phyloP scores from a whole-genome alignment of 2,888 invertebrate genomes.

The Eudemis profundana region DNA sequence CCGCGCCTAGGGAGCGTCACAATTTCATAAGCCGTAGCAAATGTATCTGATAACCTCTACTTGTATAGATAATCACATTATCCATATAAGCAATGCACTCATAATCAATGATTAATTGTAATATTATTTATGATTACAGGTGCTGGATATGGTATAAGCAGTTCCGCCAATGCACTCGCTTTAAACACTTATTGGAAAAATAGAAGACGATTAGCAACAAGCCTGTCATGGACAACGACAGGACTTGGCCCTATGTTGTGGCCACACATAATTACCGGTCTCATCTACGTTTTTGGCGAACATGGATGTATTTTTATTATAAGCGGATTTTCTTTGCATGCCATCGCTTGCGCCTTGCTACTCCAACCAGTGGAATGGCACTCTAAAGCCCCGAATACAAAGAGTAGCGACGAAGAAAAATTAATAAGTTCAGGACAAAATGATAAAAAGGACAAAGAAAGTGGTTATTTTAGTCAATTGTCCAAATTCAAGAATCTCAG shows the following conservation, averaged over 20 bases:
- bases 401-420: constrained; percentile 63
- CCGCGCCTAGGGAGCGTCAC: constrained; percentile 13
- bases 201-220: constrained; percentile 88
- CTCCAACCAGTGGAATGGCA: constrained; percentile 92
- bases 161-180: constrained; percentile 89
- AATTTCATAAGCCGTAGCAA: constrained; percentile 11
- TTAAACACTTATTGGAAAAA: constrained; percentile 90
- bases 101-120: not conserved
- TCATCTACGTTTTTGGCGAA: constrained; percentile 87
- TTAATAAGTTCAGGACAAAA: constrained; percentile 53
- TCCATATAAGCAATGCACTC: not conserved
- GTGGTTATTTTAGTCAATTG: constrained; percentile 73
- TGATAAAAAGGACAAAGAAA: constrained; percentile 64
- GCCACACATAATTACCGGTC: constrained; percentile 88
- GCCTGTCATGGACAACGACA: constrained; percentile 89
- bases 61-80: not conserved
- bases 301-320: constrained; percentile 88
- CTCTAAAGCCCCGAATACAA: constrained; percentile 72
- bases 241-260: constrained; percentile 90
- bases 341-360: constrained; percentile 87
- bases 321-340: constrained; percentile 88
- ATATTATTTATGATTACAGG: constrained; percentile 70
- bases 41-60: constrained; percentile 27
- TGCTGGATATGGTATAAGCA: constrained; percentile 87
- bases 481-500: constrained; percentile 76